Base-by-base conservation (phyloP, 2,888 invertebrate species). In the Metacarcinus magister region DNA sequence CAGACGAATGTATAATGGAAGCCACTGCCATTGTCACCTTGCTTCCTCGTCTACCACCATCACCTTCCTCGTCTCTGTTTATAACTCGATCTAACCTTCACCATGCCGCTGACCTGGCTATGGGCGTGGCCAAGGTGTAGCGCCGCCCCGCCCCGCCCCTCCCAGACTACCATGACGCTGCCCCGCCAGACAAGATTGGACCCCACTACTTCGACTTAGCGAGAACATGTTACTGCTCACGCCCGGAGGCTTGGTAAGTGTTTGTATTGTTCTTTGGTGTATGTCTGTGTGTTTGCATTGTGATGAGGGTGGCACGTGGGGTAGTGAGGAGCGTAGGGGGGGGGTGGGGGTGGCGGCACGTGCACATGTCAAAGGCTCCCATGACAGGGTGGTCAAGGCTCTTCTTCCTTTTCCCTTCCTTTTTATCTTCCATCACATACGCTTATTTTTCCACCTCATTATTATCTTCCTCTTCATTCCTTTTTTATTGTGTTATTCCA, bases 61-160 rank as follows among this genome's bases (percentile, higher is more conserved):
- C 82, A 82, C 82, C 82, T 32, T 10, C 32, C 0, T 5, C 13
- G 32, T 5, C 82, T 32, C 5, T 32, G 32, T 4, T 32, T 32
- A 82, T 13, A 0, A 10, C 10, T 82, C 82, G 82, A 82, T 32
- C 32, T 28, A 32, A 28, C 32, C 82, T 82, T 8, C 82, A 28
- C 82, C 32, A 82, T 82, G 82, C 82, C 28, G 32, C 82, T 82
- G 82, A 82, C 82, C 82, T 82, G 82, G 82, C 28, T 82, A 7
- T 28, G 82, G 82, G 82, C 82, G 82, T 13, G 82, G 82, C 82
- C 82, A 32, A 82, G 82, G 82, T 32, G 28, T 82, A 82, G 32
- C 13, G 32, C 32, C 82, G 19, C 32, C 82, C 82, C 82, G 32
- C 2, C 32, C 82, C 28, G 32, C 82, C 32, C 28, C 32, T 5